Percentiles rank a stretch among this genome's conserved stretches.
Conservation (phyloP, 2,113 vertebrate species). For the Myrmophylax atrothorax region DNA sequence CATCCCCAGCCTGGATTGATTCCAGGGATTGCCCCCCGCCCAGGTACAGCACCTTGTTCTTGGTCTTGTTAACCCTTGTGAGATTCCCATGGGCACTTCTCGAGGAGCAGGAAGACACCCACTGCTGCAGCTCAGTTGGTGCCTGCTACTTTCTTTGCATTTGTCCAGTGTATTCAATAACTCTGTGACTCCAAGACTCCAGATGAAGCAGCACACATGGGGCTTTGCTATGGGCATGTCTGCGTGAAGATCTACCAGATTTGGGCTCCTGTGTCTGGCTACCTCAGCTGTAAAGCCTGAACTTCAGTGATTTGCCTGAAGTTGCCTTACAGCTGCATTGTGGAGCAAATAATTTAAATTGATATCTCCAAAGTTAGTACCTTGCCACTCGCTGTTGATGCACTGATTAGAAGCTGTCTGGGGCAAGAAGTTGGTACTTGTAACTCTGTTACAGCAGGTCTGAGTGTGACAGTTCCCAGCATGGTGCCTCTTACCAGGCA, state of each 20-base stretch:
- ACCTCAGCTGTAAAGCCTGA: not conserved
- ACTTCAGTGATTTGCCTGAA: not conserved
- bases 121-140: not conserved
- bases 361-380: not conserved
- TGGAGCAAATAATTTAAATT: not conserved
- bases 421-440: not conserved
- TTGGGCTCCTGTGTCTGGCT: not conserved
- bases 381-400: fast-evolving
- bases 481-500: not conserved
- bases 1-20: not conserved
- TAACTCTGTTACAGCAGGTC: not conserved
- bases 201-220: not conserved
- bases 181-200: not conserved
- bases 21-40: not conserved
- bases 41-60: not conserved
- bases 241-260: not conserved
- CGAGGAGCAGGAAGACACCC: not conserved
- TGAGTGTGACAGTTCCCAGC: not conserved
- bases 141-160: not conserved
- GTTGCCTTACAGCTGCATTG: not conserved
- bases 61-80: not conserved
- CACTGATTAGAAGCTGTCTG: not conserved
- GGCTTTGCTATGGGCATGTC: not conserved
- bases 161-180: not conserved
- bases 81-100: not conserved